Evolutionary conservation across 2,888 invertebrate genomes (phyloP).

Genomic region (Dichetophora obliterata): DNA sequence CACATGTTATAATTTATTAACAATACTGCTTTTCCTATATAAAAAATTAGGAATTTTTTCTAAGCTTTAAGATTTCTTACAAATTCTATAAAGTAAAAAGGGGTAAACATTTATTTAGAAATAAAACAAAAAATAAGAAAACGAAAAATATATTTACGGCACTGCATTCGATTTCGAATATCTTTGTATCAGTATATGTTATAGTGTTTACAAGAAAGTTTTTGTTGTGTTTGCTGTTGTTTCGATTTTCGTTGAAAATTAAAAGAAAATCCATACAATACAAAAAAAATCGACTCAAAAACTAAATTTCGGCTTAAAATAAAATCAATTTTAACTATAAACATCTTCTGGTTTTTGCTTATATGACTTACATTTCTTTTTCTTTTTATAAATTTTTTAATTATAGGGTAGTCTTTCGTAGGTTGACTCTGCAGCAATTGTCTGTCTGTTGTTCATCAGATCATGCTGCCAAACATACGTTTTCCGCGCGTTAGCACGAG

Average conservation of each 20-base stretch:
- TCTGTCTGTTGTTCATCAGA: constrained; percentile 44
- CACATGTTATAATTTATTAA: constrained; percentile 70
- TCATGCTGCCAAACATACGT: constrained; percentile 82
- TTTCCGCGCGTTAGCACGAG: constrained; percentile 82
- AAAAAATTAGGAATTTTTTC: background rate
- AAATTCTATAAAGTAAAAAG: background rate
- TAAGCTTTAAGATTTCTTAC: background rate
- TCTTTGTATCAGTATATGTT: constrained; percentile 19
- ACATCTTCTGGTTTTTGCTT: background rate
- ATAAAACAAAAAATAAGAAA: background rate
- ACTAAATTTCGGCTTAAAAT: background rate
- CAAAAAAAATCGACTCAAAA: background rate
- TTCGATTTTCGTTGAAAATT: background rate
- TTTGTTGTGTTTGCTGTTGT: too few relatives aligned
- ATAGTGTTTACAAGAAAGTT: constrained; percentile 30
- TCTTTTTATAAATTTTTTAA: background rate
- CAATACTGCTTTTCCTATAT: constrained; percentile 64
- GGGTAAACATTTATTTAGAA: background rate
- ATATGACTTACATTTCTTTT: background rate
- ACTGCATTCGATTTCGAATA: constrained; percentile 21
- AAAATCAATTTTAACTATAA: too few relatives aligned
- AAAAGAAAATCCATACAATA: background rate
- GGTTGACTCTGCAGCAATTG: too few relatives aligned
- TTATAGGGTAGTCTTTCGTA: background rate
- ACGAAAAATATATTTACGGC: constrained; percentile 22